These are phyloP conservation scores for Hymenopus coronatus DNA, from an alignment of 2,888 invertebrate genomes.

Conservation along the genomic window DNA sequence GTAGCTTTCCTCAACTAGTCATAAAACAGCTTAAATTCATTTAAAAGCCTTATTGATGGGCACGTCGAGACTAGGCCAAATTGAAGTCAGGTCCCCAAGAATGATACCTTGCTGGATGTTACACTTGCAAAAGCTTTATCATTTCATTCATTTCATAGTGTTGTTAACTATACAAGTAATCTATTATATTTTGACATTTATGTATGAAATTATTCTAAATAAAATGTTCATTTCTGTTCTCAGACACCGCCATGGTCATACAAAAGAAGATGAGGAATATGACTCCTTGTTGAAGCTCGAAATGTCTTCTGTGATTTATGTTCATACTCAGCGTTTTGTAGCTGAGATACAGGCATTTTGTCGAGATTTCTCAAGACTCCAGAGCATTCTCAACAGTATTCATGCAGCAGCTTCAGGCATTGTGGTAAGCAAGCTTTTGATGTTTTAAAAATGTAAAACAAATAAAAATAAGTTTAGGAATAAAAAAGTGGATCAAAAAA, in stretches of 20 bases:
- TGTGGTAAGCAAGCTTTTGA: constrained; percentile 47
- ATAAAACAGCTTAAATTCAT: no score
- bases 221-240: background rate
- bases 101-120: no score
- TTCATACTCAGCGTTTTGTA: constrained; percentile 91
- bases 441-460: background rate
- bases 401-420: constrained; percentile 62
- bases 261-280: constrained; percentile 39
- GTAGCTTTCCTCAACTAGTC: no score
- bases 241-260: constrained; percentile 14
- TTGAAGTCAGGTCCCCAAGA: no score
- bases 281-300: constrained; percentile 72
- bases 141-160: no score
- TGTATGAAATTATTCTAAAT: no score
- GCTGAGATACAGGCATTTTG: constrained; percentile 86
- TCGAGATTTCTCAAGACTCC: constrained; percentile 77
- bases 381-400: constrained; percentile 68
- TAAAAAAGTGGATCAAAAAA: no score
- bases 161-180: background rate
- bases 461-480: no score
- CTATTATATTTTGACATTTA: background rate
- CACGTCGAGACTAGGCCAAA: no score
- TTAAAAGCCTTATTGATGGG: no score
- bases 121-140: no score
- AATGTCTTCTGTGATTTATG: constrained; percentile 89